Percentiles rank a stretch among this genome's conserved stretches.
phyloP scores from a whole-genome alignment of 2,113 vertebrate genomes.

The Tringa solitaria region DNA sequence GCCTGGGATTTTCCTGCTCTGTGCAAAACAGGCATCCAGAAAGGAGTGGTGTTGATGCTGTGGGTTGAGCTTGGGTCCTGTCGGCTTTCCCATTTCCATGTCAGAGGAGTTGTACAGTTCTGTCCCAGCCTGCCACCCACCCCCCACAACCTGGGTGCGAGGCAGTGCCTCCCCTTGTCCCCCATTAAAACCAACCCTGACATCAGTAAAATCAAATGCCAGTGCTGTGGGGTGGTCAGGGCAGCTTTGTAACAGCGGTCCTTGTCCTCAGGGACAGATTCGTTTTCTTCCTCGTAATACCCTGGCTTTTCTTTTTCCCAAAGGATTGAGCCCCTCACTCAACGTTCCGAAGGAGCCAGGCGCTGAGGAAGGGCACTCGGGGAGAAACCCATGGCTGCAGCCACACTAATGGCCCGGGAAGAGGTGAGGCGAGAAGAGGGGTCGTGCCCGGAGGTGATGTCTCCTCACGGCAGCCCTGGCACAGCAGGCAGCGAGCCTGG shows the following conservation, averaged over 20 bases:
- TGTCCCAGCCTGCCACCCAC: neutral
- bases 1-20: neutral
- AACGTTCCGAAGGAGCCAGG: neutral
- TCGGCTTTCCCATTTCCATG: neutral
- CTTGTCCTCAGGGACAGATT: neutral
- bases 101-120: neutral
- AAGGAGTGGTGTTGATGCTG: neutral
- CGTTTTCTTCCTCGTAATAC: neutral
- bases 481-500: neutral
- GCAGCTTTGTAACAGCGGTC: neutral
- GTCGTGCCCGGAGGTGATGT: neutral
- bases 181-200: neutral
- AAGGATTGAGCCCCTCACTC: neutral
- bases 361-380: neutral
- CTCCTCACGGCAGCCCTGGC: neutral
- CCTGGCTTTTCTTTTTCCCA: neutral
- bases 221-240: neutral
- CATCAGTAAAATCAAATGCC: neutral
- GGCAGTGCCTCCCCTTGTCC: neutral
- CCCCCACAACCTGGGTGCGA: neutral
- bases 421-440: accelerated
- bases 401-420: neutral
- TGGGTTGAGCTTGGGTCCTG: neutral
- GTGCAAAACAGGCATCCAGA: neutral
- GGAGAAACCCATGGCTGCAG: neutral